phyloP scores from a whole-genome alignment of 1,140 invertebrate genomes.

The Zophobas morio region DNA sequence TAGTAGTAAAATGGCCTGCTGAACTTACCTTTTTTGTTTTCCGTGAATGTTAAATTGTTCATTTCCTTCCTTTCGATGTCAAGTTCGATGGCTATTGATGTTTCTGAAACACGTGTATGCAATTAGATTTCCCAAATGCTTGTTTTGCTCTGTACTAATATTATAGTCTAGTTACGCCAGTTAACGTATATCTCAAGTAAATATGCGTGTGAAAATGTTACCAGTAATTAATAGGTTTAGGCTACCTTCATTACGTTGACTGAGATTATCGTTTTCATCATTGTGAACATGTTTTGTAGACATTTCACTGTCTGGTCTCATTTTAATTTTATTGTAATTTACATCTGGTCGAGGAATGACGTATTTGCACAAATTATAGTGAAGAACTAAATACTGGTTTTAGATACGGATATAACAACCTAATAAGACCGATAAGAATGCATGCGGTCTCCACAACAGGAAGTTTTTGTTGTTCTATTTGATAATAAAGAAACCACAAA shows the following conservation, averaged over 20 bases:
- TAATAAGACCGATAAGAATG: neutral
- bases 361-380: neutral
- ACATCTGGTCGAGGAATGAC: neutral
- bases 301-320: neutral
- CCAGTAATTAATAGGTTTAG: no score
- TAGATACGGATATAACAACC: neutral
- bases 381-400: neutral
- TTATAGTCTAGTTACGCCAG: no score
- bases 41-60: neutral
- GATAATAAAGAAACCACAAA: neutral
- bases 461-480: slow-evolving; percentile 1
- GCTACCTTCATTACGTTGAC: no score
- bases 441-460: neutral
- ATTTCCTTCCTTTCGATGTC: slow-evolving; percentile 1
- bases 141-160: no score
- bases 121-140: no score
- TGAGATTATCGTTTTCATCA: no score
- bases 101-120: neutral
- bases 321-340: neutral
- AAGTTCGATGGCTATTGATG: neutral
- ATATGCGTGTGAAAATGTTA: no score
- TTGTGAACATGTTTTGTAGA: neutral
- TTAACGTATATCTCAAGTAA: no score
- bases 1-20: no score
- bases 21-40: slow-evolving; percentile 15